Evolutionary conservation across 1,140 invertebrate genomes (phyloP), one percentile per base, ranked within the genome.

Genomic region (Drosophila pseudoobscura): DNA sequence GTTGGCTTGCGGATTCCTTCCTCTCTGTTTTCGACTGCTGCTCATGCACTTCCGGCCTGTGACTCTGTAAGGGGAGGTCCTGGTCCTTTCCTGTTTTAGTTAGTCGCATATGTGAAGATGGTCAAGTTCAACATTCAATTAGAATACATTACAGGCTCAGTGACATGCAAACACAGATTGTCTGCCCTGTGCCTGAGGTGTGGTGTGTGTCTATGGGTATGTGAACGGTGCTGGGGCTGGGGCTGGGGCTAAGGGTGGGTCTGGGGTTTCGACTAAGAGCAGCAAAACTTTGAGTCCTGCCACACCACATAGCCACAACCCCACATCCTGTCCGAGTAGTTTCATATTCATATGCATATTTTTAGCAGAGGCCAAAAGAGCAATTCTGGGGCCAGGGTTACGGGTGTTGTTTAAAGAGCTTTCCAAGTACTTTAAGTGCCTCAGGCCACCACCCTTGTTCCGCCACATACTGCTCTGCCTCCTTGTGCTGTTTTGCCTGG

Each of bases 111-210:
- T 70, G 66, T 57, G 66, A 41, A 70, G 66, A 61, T 85, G 80
- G 77, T 87, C 80, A 85, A 85, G 80, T 85, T 85, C 80, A 85
- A 85, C 80, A 85, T 85, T 85, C 80, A 85, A 85, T 85, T 87
- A 85, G 80, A 87, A 87, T 85, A 85, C 82, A 87, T 85, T 85
- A 78, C 80, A 87, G 78, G 82, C 80, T 82, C 82, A 56, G 82
- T 85, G 80, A 80, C 82, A 80, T 63, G 77, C 74, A 76, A 74
- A 66, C 73, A 60, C 52, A 83, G 65, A 72, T 57, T 84, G 74
- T 71, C 77, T 80, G 74, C 47, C 74, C 50, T 60, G 60, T 71
- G 56, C 60, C 72, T 60, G 52, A 63, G 72, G 65, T 61, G 51
- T 54, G 51, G 71, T 72, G 70, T 53, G 59, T 46, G 54, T 15